Percentiles rank a stretch among this genome's conserved stretches.
Conservation (phyloP, 2,113 vertebrate genomes). For the Brienomyrus longianalis region DNA sequence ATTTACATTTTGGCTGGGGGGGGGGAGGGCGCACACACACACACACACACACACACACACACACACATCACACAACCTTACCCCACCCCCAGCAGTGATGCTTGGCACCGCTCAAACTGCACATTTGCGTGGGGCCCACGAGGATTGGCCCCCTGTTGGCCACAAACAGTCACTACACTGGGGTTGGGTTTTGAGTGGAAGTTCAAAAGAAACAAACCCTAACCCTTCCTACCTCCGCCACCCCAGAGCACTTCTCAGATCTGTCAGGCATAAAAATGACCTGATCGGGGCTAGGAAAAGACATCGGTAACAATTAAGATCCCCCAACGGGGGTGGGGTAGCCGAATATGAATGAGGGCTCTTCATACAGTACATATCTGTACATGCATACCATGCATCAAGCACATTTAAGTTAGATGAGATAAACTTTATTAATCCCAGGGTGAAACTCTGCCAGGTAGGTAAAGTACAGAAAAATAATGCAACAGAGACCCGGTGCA, state of each 20-base stretch:
- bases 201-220: not conserved
- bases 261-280: not conserved
- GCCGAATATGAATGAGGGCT: not conserved
- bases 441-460: not conserved
- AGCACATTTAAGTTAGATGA: not conserved
- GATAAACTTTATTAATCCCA: not conserved
- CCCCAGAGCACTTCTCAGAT: not conserved
- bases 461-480: not conserved
- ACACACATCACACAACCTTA: not conserved
- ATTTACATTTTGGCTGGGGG: not conserved
- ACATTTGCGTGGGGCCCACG: not conserved
- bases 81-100: not conserved
- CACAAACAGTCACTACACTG: not conserved
- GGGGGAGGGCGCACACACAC: not conserved
- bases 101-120: not conserved
- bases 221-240: not conserved
- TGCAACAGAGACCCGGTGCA: not conserved
- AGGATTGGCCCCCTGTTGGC: not conserved
- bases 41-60: not conserved
- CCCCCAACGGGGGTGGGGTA: not conserved
- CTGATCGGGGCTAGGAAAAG: not conserved
- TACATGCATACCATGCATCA: not conserved
- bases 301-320: not conserved
- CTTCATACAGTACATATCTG: not conserved
- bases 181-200: not conserved